These are phyloP conservation scores for Limnephilus auricula DNA, from an alignment of 2,888 invertebrate genomes.

Conservation along the genomic window DNA sequence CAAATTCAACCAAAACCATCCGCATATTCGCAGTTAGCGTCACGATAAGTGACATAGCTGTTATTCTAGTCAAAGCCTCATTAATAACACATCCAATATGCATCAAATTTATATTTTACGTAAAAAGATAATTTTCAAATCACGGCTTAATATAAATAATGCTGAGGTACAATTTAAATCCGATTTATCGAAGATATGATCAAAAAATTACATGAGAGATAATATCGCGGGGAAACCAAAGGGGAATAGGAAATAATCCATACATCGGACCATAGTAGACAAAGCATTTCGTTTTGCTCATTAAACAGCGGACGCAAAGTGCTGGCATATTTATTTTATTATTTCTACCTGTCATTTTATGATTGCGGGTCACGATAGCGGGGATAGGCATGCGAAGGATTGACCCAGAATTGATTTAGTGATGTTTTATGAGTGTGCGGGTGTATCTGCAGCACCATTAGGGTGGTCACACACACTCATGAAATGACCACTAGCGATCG, in stretches of 20 bases:
- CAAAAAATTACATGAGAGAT: constrained; percentile 49
- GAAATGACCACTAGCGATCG: neutral
- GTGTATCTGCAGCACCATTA: constrained; percentile 51
- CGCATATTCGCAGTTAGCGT: neutral
- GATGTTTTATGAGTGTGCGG: constrained; percentile 49
- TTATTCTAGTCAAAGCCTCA: neutral
- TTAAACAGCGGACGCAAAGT: constrained; percentile 51
- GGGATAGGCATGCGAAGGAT: constrained; percentile 64
- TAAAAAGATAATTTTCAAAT: constrained; percentile 38
- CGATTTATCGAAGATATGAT: constrained; percentile 46
- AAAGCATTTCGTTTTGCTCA: constrained; percentile 51
- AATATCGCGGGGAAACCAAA: neutral
- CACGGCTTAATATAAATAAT: constrained; percentile 33
- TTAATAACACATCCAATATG: constrained; percentile 41
- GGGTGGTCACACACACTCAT: neutral
- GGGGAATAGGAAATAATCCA: constrained; percentile 35
- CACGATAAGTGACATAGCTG: neutral
- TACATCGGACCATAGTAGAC: constrained; percentile 43
- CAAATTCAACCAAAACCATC: too few species aligned
- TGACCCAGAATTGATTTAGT: constrained; percentile 64
- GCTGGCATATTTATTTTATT: constrained; percentile 57
- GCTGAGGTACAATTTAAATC: constrained; percentile 49
- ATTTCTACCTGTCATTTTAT: constrained; percentile 53
- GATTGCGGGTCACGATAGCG: constrained; percentile 67
- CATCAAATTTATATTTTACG: constrained; percentile 22